Evolutionary conservation across 2,888 invertebrate genomes (phyloP), one percentile per base, ranked within the genome.

Genomic region (Epinotia nisella): DNA sequence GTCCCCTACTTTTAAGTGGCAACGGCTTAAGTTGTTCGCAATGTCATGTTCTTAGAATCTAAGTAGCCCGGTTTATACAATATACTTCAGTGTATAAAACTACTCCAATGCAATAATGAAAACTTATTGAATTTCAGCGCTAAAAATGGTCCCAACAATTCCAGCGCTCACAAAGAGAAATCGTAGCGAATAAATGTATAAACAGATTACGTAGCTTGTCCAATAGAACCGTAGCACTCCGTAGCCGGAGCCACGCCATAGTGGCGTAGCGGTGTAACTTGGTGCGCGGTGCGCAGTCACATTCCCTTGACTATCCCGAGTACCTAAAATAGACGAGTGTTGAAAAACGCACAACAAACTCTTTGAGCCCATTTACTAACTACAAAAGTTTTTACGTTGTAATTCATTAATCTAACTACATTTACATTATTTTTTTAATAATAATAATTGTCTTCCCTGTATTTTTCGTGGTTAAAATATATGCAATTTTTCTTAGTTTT

Each of bases 161-260:
- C 39, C 41, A 41, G 19, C 51, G 35, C 17, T 53, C 13, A 29
- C 29, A 64, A 39, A 66, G 55, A 56, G 35, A 56, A 55, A 21
- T 35, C 58, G 45, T 56, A 17, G 17, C 24, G 21, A n/a, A 58
- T 45, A 45, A 67, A 53, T 58, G 41, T 45, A 45, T 58, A 67
- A 67, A 67, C 29, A 58, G 45, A 58, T 67, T 58, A 58, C 41
- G 58, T 10, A 59, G 61, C 64, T 64, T 55, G 56, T 67, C 61
- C 64, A 24, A 73, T 71, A 75, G 76, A 66, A 64, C 19, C 64
- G 75, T 77, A 78, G 74, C 75, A 61, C 64, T 71, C 60, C 49
- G 74, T 70, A 74, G 64, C 70, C 17, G 53, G 53, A 13, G 60
- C 49, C 17, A 51, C 41, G n/a, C 17, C 70, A 74, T 72, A 75